Conservation (phyloP, 2,797 vertebrate species). For the Ctenopoma kingsleyae region DNA sequence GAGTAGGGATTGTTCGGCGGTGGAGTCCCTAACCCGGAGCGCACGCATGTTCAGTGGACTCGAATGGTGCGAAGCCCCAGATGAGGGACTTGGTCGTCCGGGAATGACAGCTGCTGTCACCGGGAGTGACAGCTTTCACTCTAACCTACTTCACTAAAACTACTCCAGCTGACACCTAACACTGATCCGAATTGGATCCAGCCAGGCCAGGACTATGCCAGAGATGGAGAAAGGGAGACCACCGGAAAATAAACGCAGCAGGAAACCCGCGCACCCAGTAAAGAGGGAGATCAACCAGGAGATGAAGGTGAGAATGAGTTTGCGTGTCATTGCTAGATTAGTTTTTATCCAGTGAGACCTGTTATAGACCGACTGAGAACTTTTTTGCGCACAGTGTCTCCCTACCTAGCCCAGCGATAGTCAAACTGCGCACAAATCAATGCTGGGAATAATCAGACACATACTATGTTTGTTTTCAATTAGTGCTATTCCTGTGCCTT, state of each 20-base stretch:
- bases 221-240: constrained; percentile 99
- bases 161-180: constrained; percentile 68
- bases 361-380: constrained; percentile 1
- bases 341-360: neutral
- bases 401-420: neutral
- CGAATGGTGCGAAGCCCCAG: constrained; percentile 83
- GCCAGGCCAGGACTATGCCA: constrained; percentile 92
- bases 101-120: constrained; percentile 85
- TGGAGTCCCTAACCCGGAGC: constrained; percentile 78
- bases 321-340: neutral
- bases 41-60: constrained; percentile 82
- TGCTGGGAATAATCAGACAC: constrained; percentile 30
- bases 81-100: constrained; percentile 87
- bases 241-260: constrained; percentile 97
- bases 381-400: constrained; percentile 37
- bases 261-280: constrained; percentile 96
- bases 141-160: constrained; percentile 42
- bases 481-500: constrained; percentile 19
- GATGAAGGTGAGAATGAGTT: constrained; percentile 92
- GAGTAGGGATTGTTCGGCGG: constrained; percentile 66
- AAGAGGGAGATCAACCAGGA: constrained; percentile 97
- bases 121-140: constrained; percentile 78
- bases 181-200: constrained; percentile 87
- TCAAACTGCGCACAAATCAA: constrained; percentile 57
- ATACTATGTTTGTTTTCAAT: constrained; percentile 31